Evolutionary conservation across 1,140 invertebrate genomes (phyloP), one percentile per base, ranked within the genome.

Genomic region (Macrotrachela quadricornifera): DNA sequence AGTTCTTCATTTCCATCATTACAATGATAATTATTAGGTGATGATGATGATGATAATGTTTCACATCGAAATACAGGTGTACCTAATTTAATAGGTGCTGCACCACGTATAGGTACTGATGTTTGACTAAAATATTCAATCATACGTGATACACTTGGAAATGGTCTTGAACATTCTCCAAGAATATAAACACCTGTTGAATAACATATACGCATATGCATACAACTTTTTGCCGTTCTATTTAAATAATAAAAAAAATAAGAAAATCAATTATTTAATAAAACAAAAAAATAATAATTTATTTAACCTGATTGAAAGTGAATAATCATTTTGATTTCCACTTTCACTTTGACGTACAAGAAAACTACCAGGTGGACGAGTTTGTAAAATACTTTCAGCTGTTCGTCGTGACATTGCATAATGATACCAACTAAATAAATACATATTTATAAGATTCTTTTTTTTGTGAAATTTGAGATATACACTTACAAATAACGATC

Each of bases 331-430:
- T n/a, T 44, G 46, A 43, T 53, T 53, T 21, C 51, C 51, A 36
- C 51, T 53, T 43, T 53, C 51, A 45, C 46, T 49, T 50, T 49
- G 53, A 18, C 53, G 45, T 13, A 54, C 53, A 17, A 54, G n/a
- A 54, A 54, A 54, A 49, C 53, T 54, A 41, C 53, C 53, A 10
- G 42, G 18, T 8, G 46, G 46, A 14, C 41, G 43, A 40, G 42
- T 45, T 18, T 8, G n/a, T 14, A 54, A 37, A 37, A 45, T 49
- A 45, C 30, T 39, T 37, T 54, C 53, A 11, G 53, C 53, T 49
- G 42, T 39, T 45, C 46, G 48, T 16, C 53, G 46, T 38, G 53
- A 49, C 8, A 54, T 49, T 11, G 40, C 10, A n/a, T 46, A 46
- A 45, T 48, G 46, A 50, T 49, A 54, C 53, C 53, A 54, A 14